Percentiles rank a stretch among this genome's conserved stretches.
These are phyloP conservation scores for Ridgeia piscesae DNA, from an alignment of 1,140 invertebrate genomes.

Conservation along the genomic window DNA sequence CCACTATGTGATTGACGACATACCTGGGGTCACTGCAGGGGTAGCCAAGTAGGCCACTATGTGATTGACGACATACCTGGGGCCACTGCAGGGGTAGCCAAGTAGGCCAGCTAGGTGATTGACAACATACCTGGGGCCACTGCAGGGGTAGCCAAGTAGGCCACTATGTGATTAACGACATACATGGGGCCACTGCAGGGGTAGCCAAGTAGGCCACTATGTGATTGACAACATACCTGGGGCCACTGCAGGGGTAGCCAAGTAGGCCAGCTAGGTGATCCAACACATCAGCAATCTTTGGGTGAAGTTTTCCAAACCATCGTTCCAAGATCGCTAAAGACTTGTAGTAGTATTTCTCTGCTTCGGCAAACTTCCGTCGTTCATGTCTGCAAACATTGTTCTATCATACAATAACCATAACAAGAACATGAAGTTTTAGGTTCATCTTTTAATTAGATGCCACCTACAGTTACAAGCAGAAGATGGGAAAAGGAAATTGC, in stretches of 20 bases:
- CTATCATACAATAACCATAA: not conserved
- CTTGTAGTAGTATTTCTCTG: conserved; percentile 40
- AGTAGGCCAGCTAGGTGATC: conserved; percentile 27
- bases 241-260: conserved; percentile 31
- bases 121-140: no score
- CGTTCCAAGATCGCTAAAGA: conserved; percentile 38
- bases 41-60: conserved; percentile 8
- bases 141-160: no score
- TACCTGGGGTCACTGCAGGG: conserved; percentile 37
- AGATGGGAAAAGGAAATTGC: no score
- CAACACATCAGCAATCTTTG: conserved; percentile 42
- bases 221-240: conserved; percentile 32
- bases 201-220: conserved; percentile 2
- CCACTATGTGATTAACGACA: no score
- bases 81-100: conserved; percentile 32
- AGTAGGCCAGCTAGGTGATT: conserved; percentile 28
- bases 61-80: conserved; percentile 32
- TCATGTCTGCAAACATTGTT: conserved; percentile 34
- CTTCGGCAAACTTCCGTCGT: conserved; percentile 38
- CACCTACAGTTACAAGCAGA: no score
- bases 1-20: no score
- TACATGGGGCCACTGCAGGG: conserved; percentile 37
- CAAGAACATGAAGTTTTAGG: not conserved
- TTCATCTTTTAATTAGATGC: no score
- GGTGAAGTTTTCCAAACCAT: conserved; percentile 46